Evolutionary conservation across 2,797 vertebrate genomes (phyloP).

Genomic region (Onychomys arenicola): DNA sequence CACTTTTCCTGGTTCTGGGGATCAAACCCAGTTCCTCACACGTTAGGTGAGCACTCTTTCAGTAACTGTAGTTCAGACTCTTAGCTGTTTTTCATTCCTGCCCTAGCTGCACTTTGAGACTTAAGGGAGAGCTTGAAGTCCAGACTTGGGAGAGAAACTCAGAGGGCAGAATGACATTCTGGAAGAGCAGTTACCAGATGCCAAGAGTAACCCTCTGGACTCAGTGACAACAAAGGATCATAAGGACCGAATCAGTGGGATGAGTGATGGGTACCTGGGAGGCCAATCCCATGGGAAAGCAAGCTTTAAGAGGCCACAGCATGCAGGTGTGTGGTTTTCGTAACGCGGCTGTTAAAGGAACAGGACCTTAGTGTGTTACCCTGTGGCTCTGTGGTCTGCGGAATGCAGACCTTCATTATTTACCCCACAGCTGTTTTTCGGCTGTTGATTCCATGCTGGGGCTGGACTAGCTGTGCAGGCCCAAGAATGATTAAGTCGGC

Average conservation of each 20-base stretch:
- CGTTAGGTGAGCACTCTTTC: too few species aligned
- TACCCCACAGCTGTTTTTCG: conserved; percentile 25
- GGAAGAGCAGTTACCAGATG: neutral
- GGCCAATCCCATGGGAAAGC: neutral
- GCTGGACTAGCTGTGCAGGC: neutral
- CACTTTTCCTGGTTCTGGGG: neutral
- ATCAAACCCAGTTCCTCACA: neutral
- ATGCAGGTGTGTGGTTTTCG: neutral
- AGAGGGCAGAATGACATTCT: neutral
- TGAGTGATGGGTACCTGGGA: neutral
- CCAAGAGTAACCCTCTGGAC: neutral
- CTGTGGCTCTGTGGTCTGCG: neutral
- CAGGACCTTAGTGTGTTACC: neutral
- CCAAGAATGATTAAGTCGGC: conserved; percentile 5
- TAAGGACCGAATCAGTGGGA: neutral
- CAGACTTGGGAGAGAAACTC: neutral
- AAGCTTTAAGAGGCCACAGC: neutral
- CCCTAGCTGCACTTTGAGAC: neutral
- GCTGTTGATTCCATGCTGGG: neutral
- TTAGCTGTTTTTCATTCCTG: neutral
- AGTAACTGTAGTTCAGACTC: neutral
- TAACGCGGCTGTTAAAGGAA: conserved; percentile 39
- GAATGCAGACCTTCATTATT: neutral
- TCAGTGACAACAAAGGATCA: neutral
- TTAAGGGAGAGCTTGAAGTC: neutral